Base-by-base conservation (phyloP, 2,113 vertebrate genomes). In the Anolis sagrei region DNA sequence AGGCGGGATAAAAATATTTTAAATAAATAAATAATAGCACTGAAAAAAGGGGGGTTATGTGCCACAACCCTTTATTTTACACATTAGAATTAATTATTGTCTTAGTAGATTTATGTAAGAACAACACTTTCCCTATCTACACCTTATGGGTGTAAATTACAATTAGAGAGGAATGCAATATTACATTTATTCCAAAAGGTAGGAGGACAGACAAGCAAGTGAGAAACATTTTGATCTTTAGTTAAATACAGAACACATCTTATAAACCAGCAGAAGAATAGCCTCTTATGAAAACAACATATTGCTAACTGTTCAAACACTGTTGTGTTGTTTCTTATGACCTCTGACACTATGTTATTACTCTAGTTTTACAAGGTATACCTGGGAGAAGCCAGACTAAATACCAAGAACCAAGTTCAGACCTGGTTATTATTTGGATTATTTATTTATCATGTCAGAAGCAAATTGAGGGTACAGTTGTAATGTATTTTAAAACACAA, bases 141-240 rank as follows among this genome's bases (percentile, higher is more conserved):
- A 36, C 19, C 64, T 88, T 51, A 7, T 79, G 54, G 54, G 18
- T 58, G 18, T 58, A 58, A 58, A 58, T 58, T 18, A 86, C 74
- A 87, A 86, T 32, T 85, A 89, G 14, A 89, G 91, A 88, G 88
- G 88, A 94, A 92, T 16, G 21, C 76, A 72, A 76, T 79, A 75
- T 76, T 90, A 87, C 87, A 89, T 66, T 76, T 8, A 89, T 69
- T 83, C 89, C 69, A 82, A 23, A 11, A 27, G 10, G 16, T 29
- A 27, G 79, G 51, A 84, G 11, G 16, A 36, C 8, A 88, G 21
- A 87, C 23, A 39, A 25, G 2, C 39, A 88, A 11, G 85, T 25
- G 16, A 87, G 36, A 76, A 49, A 19, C 2, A 25, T 21, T 72
- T 87, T 25, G 39, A 0, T 1, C 82, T 34, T 90, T 16, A 80